Evolutionary conservation across 2,888 invertebrate genomes (phyloP).

Genomic region (Hydriomena furcata): DNA sequence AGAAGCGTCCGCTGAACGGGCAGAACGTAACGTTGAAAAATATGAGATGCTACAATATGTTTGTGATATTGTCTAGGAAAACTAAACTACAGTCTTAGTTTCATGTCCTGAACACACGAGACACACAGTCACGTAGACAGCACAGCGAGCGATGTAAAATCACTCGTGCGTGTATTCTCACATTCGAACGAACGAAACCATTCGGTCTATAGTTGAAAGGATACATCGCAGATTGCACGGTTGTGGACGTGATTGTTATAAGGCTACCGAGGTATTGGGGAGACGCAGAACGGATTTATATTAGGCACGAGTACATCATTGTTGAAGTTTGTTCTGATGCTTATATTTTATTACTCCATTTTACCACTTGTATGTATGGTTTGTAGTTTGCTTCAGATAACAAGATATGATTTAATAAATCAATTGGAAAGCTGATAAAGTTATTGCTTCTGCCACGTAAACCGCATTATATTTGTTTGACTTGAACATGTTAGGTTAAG

Average conservation of each 20-base stretch:
- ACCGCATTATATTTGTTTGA: no score
- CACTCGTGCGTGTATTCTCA: conserved; percentile 51
- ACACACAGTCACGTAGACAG: conserved; percentile 53
- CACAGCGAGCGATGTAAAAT: conserved; percentile 44
- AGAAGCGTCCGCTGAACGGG: no score
- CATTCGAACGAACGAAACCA: no score
- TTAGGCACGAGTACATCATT: background rate
- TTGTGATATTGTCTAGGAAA: no score
- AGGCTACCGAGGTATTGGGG: conserved; percentile 15
- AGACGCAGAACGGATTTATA: conserved; percentile 11
- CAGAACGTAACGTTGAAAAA: no score
- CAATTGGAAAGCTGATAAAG: no score
- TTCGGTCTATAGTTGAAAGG: conserved; percentile 23
- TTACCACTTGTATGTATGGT: no score
- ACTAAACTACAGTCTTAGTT: background rate
- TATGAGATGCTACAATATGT: no score
- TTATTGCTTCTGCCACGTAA: no score
- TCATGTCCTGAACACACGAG: conserved; percentile 30
- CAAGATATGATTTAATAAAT: no score
- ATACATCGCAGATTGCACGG: conserved; percentile 21
- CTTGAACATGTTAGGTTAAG: no score
- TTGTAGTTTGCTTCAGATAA: no score
- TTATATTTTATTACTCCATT: background rate
- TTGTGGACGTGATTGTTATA: conserved; percentile 20
- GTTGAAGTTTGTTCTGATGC: background rate